phyloP scores from a whole-genome alignment of 2,113 vertebrate genomes.

The Sorex araneus region DNA sequence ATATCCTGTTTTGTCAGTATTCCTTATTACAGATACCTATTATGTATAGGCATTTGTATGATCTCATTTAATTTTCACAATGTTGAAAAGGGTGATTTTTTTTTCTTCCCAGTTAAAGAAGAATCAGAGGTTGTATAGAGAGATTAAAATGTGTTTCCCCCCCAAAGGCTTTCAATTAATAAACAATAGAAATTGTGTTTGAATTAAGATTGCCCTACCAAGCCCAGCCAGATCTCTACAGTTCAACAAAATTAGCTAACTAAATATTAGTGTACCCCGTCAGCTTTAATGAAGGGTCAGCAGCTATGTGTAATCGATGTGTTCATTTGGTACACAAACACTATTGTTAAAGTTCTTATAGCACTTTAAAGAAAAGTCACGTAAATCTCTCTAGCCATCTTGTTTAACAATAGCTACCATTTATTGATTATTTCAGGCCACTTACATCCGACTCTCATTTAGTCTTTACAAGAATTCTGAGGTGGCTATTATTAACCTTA shows the following conservation, averaged over 20 bases:
- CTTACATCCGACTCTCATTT: constrained; percentile 14
- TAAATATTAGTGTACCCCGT: constrained; percentile 20
- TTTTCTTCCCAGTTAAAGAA: constrained; percentile 54
- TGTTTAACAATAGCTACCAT: constrained; percentile 7
- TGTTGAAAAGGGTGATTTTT: constrained; percentile 20
- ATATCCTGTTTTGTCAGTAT: background rate
- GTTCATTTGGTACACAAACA: constrained; percentile 32
- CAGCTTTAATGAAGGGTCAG: constrained; percentile 6
- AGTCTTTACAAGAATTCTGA: background rate
- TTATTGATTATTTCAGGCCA: background rate
- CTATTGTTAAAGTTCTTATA: background rate
- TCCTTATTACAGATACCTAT: background rate
- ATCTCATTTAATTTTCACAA: constrained; percentile 53
- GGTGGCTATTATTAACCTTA: background rate
- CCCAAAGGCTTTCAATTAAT: constrained; percentile 32
- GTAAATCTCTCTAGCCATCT: background rate
- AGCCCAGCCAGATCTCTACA: background rate
- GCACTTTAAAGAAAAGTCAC: constrained; percentile 22
- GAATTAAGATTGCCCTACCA: constrained; percentile 48
- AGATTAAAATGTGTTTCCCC: constrained; percentile 40
- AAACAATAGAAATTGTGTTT: constrained; percentile 57
- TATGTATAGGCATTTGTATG: constrained; percentile 14
- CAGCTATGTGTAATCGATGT: background rate
- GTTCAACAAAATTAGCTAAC: constrained; percentile 39
- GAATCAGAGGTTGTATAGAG: constrained; percentile 13